Percentiles rank a stretch among this genome's conserved stretches.
Conservation (phyloP, 1,140 invertebrate species). For the Macrotrachela quadricornifera region DNA sequence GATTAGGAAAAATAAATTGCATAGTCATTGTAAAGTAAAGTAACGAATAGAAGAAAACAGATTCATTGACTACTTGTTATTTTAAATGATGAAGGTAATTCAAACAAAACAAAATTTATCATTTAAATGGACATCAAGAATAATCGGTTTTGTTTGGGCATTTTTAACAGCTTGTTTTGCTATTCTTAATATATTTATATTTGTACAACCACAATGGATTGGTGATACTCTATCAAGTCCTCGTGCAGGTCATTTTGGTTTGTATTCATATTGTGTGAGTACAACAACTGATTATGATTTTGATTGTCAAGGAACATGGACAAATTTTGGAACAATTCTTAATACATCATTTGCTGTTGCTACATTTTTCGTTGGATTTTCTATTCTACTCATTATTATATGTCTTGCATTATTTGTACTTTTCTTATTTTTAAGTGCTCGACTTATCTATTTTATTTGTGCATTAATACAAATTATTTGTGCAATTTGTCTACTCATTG, state of each 20-base stretch:
- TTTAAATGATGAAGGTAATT: too few relatives aligned
- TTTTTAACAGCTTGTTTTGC: constrained; percentile 84
- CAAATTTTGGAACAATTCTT: constrained; percentile 7
- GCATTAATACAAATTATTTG: constrained; percentile 60
- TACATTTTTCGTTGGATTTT: constrained; percentile 62
- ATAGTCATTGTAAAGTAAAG: too few relatives aligned
- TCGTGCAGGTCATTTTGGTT: constrained; percentile 64
- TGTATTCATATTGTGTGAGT: constrained; percentile 60
- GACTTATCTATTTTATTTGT: constrained; percentile 71
- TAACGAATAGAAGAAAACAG: too few relatives aligned
- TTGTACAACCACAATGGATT: constrained; percentile 85
- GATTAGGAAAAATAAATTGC: too few relatives aligned
- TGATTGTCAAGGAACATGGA: constrained; percentile 9
- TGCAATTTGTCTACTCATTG: constrained; percentile 37
- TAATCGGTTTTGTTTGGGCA: constrained; percentile 83
- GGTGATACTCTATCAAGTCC: constrained; percentile 50
- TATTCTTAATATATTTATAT: constrained; percentile 76
- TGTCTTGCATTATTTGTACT: constrained; percentile 59
- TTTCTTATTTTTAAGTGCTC: constrained; percentile 75
- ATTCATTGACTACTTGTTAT: too few relatives aligned
- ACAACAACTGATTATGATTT: constrained; percentile 23
- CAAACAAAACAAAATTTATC: too few relatives aligned
- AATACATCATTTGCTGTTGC: constrained; percentile 20
- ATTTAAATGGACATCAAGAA: constrained; percentile 37
- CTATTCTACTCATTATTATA: constrained; percentile 57